Conservation (phyloP, 92 coral and sea anemone genomes). For the Blastomussa wellsi region DNA sequence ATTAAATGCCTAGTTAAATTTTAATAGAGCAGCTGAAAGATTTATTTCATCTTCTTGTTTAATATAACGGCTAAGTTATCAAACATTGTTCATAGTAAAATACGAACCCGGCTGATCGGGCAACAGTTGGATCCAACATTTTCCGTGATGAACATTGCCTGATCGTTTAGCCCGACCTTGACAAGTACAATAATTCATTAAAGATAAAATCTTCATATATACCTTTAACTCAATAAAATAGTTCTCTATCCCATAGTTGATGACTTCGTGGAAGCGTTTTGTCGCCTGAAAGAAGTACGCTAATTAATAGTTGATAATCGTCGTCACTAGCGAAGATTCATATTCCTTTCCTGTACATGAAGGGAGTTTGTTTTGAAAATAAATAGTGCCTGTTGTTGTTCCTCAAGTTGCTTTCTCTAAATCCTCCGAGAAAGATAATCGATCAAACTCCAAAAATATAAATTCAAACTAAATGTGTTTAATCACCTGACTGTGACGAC, state of each 20-base stretch:
- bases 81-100: neutral
- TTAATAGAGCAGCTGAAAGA: too few relatives aligned
- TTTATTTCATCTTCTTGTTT: too few relatives aligned
- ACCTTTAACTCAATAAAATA: neutral
- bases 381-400: neutral
- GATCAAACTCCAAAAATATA: neutral
- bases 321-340: neutral
- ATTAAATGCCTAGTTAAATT: too few relatives aligned
- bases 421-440: neutral
- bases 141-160: neutral
- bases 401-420: neutral
- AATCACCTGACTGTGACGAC: slow-evolving; percentile 20
- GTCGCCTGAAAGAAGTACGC: neutral
- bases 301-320: slow-evolving; percentile 13
- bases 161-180: neutral
- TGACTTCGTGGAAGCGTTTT: neutral
- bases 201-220: neutral
- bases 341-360: neutral
- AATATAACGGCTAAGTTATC: neutral
- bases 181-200: neutral
- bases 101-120: too few relatives aligned
- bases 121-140: neutral
- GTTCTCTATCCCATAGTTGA: slow-evolving; percentile 13
- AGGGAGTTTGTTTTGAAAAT: neutral
- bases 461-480: slow-evolving; percentile 20